Base-by-base conservation (phyloP, 2,113 vertebrate species). In the Anoura caudifer region DNA sequence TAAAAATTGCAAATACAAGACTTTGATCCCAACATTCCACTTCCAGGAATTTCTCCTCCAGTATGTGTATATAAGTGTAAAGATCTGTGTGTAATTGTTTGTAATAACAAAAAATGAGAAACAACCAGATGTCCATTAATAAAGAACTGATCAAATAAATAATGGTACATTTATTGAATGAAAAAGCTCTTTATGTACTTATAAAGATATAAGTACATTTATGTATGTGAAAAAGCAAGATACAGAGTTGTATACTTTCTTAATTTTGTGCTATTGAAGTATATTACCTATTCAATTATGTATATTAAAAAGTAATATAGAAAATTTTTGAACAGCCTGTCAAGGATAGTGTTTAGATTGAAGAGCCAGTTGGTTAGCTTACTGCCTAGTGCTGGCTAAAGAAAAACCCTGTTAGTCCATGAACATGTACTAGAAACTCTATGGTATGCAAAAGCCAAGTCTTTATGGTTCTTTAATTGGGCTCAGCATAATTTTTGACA, bases 31-130 rank as follows among this genome's bases (percentile, higher is more conserved):
- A 11, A 92, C 86, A 94, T 79, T 92, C 31, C n/a, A 79, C 83
- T 77, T 87, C 52, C 81, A 86, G 33, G 45, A 85, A 81, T 91
- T 80, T 86, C 43, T 86, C 28, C n/a, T 88, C 61, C 50, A 63
- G 20, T 88, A 80, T 91, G n/a, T 93, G 63, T 95, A 36, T n/a
- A 50, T n/a, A 38, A 7, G 9, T 87, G 3, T 65, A 90, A 94
- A 76, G 70, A 85, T 13, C 45, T 65, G 50, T 84, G 13, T 90
- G 33, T 67, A 38, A 31, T 54, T 93, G 47, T 87, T 82, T 81
- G 17, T 80, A 73, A 90, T 89, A 87, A 94, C 17, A 95, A 94
- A 84, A 94, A 87, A 86, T 92, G n/a, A 75, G 67, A 86, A 95
- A 85, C 24, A 81, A 86, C 13, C 26, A 73, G 24, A 77, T 91